Conservation (phyloP, 2,113 vertebrate species). For the Casuarius casuarius region DNA sequence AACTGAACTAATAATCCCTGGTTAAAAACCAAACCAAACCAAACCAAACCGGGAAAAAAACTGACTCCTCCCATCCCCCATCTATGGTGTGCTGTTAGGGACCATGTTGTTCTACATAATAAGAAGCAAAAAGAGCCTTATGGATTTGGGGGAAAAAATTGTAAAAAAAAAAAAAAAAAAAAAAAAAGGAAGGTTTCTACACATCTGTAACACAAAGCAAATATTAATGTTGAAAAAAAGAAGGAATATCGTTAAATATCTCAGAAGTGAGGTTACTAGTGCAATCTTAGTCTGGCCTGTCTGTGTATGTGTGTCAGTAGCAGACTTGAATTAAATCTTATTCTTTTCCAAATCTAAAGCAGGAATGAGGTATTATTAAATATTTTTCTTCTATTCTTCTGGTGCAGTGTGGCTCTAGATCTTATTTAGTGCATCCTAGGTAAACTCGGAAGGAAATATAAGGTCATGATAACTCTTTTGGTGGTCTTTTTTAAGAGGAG, state of each 20-base stretch:
- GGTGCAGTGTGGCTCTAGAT: not conserved
- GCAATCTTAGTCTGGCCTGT: not conserved
- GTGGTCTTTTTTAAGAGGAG: not conserved
- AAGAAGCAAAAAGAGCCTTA: too few relatives aligned
- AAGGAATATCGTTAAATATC: not conserved
- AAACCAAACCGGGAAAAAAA: not conserved
- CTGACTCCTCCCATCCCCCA: too few relatives aligned
- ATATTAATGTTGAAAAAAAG: not conserved
- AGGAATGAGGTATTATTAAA: not conserved
- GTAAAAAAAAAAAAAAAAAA: not conserved
- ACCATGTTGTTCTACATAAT: too few relatives aligned
- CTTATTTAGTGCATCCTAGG: not conserved
- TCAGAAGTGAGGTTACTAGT: not conserved
- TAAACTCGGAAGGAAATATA: not conserved
- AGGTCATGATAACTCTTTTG: not conserved
- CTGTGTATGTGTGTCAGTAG: not conserved
- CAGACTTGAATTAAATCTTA: not conserved
- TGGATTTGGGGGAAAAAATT: too few relatives aligned
- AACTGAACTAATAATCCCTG: not conserved
- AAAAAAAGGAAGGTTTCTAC: not conserved
- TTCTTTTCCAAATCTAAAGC: not conserved
- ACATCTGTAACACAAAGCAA: not conserved
- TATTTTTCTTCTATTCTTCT: not conserved
- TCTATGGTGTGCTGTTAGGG: too few relatives aligned
- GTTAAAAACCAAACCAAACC: too few relatives aligned